phyloP scores from a whole-genome alignment of 2,113 vertebrate genomes.

The Nibea coibor region DNA sequence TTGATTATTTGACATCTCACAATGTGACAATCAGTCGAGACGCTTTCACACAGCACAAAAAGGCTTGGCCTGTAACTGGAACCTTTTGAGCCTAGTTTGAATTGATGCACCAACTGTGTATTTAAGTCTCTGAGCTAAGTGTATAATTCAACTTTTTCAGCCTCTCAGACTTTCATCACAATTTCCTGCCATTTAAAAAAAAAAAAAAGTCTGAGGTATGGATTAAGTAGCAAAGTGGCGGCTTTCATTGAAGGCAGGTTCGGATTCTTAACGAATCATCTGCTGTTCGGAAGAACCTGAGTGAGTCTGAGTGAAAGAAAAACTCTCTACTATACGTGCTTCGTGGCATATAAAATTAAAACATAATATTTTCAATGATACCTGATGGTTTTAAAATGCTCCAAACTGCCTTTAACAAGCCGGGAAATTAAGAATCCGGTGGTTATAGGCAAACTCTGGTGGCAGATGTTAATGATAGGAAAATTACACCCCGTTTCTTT shows the following conservation, averaged over 20 bases:
- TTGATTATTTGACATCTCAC: conserved; percentile 39
- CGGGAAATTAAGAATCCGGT: background rate
- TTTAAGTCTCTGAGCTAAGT: background rate
- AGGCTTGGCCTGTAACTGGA: background rate
- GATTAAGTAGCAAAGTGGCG: conserved; percentile 24
- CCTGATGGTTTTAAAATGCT: background rate
- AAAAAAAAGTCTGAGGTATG: conserved; percentile 13
- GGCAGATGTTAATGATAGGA: background rate
- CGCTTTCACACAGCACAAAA: conserved; percentile 20
- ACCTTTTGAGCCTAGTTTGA: conserved; percentile 8
- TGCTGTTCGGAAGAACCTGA: background rate
- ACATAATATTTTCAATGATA: background rate
- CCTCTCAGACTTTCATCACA: conserved; percentile 1
- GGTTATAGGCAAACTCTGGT: no score
- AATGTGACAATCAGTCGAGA: conserved; percentile 25
- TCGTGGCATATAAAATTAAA: conserved; percentile 2
- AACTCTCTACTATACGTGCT: background rate
- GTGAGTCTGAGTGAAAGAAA: background rate
- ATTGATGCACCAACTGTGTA: conserved; percentile 32
- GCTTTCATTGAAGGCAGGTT: conserved; percentile 29
- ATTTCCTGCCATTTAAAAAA: conserved; percentile 35
- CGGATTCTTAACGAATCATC: background rate
- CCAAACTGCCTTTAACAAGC: background rate
- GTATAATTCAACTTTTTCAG: conserved; percentile 17
- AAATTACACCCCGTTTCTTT: conserved; percentile 1